phyloP scores from a whole-genome alignment of 2,888 invertebrate genomes.

The Erebia aethiops region DNA sequence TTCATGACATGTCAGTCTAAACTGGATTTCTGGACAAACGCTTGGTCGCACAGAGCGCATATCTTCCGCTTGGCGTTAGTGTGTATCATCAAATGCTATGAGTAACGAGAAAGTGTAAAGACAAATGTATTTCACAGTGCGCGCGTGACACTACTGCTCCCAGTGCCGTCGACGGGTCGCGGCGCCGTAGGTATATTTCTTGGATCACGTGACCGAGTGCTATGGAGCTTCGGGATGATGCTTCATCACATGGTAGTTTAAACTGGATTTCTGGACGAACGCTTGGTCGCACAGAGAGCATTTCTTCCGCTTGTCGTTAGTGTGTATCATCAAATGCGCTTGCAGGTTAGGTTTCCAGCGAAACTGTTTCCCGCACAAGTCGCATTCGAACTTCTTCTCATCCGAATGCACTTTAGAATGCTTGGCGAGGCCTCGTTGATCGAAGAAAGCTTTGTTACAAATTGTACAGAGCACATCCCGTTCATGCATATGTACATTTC shows the following conservation, averaged over 20 bases:
- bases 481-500: slow-evolving; percentile 53
- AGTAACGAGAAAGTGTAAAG: too few relatives aligned
- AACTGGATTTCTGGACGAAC: slow-evolving; percentile 73
- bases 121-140: too few relatives aligned
- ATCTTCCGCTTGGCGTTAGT: neutral
- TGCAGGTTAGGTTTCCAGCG: slow-evolving; percentile 9
- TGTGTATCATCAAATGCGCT: neutral
- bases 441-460: neutral
- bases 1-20: slow-evolving; percentile 68
- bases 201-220: neutral
- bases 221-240: neutral
- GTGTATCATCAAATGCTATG: neutral
- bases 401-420: slow-evolving; percentile 9
- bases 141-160: too few relatives aligned
- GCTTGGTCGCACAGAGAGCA: slow-evolving; percentile 67
- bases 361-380: slow-evolving; percentile 47
- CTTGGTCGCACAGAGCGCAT: slow-evolving; percentile 64
- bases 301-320: neutral
- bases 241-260: slow-evolving; percentile 68
- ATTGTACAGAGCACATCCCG: slow-evolving; percentile 6
- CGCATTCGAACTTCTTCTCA: slow-evolving; percentile 43
- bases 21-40: slow-evolving; percentile 75
- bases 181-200: too few relatives aligned
- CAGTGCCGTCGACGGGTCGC: too few relatives aligned
- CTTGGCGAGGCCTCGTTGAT: neutral